A percentile compares a stretch with the other conserved stretches of the same genome.
phyloP scores from a whole-genome alignment of 2,797 vertebrate species.

The Coregonus ussuriensis region DNA sequence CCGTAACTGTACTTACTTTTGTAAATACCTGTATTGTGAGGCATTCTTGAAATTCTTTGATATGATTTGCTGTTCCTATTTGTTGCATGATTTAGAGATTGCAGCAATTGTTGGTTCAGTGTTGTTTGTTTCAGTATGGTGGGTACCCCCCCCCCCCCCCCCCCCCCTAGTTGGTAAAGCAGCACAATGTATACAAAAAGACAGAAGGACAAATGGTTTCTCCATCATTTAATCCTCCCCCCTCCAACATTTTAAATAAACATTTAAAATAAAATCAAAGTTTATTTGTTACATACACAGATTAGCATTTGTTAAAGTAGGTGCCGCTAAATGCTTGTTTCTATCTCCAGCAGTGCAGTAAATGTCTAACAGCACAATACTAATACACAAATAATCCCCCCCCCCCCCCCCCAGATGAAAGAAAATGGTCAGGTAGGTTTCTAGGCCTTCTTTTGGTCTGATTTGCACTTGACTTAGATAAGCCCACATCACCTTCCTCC shows the following conservation, averaged over 20 bases:
- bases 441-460: no score
- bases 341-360: no score
- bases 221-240: background rate
- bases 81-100: conserved; percentile 11
- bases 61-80: conserved; percentile 17
- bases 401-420: no score
- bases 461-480: no score
- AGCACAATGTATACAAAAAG: background rate
- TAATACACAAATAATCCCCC: no score
- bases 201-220: background rate
- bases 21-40: conserved; percentile 69
- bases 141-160: background rate
- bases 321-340: no score
- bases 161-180: background rate
- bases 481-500: no score
- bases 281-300: no score
- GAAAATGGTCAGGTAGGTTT: no score
- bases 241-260: conserved; percentile 1
- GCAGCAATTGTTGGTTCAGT: background rate
- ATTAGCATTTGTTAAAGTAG: no score
- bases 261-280: background rate
- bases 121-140: background rate
- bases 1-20: conserved; percentile 62
- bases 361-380: no score
- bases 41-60: conserved; percentile 61